Percentiles rank a stretch among this genome's conserved stretches.
These are phyloP conservation scores for Bombus confusus DNA, from an alignment of 1,140 invertebrate species.

Conservation along the genomic window DNA sequence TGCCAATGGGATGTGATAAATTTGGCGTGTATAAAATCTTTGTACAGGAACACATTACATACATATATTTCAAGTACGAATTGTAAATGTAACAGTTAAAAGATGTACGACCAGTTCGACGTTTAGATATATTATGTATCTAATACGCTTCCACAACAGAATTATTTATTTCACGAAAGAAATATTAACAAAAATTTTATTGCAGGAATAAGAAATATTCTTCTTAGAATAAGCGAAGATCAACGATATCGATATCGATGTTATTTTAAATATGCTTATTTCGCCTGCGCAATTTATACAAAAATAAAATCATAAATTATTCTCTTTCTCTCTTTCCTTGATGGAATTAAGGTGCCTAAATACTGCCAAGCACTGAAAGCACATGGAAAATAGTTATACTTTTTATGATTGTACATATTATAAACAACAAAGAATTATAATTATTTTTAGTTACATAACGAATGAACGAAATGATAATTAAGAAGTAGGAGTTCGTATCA, in stretches of 20 bases:
- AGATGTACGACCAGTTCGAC: not conserved
- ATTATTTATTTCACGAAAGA: slow-evolving; percentile 32
- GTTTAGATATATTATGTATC: not conserved
- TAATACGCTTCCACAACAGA: slow-evolving; percentile 23
- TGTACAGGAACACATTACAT: slow-evolving; percentile 10
- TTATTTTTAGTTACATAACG: slow-evolving; percentile 13
- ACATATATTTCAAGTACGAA: slow-evolving; percentile 27
- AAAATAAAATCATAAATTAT: slow-evolving; percentile 28
- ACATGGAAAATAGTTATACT: slow-evolving; percentile 25
- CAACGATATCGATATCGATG: not conserved
- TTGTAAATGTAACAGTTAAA: slow-evolving; percentile 26
- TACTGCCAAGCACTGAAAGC: slow-evolving; percentile 52
- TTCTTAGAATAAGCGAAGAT: slow-evolving; percentile 1
- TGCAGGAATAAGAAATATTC: slow-evolving; percentile 1
- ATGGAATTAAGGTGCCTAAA: slow-evolving; percentile 51
- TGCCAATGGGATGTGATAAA: slow-evolving; percentile 18
- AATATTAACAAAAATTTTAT: slow-evolving; percentile 21
- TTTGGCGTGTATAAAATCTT: slow-evolving; percentile 2
- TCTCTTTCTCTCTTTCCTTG: slow-evolving; percentile 28
- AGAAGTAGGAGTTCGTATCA: slow-evolving; percentile 4
- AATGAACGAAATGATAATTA: slow-evolving; percentile 2
- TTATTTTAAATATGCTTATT: slow-evolving; percentile 29
- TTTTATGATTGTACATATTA: slow-evolving; percentile 53
- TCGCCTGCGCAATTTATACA: slow-evolving; percentile 13
- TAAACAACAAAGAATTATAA: slow-evolving; percentile 5